Evolutionary conservation across 2,888 invertebrate species (phyloP), one percentile per base, ranked within the genome.

Genomic region (Morinoia aosen): DNA sequence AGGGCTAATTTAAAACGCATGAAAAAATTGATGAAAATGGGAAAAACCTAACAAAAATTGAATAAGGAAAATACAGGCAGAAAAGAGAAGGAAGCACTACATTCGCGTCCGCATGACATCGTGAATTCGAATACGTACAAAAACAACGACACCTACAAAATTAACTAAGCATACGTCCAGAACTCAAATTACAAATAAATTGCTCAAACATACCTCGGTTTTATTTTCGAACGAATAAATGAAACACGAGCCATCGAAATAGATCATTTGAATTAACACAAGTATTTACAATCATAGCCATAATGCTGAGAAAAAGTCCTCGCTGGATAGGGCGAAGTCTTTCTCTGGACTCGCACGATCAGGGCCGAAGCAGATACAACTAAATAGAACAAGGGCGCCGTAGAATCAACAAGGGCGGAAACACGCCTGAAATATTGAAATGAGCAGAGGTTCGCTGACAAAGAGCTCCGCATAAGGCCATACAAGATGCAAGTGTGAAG

Each of bases 361-460:
- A 14, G 25, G 25, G 76, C 76, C 76, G 19, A 8, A 25, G 76
- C 76, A 25, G 76, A 76, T 76, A 76, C 25, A 76, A 76, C 12
- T 76, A 25, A 76, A 25, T 16, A 76, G 76, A 76, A 76, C 76
- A 76, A 76, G 76, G 76, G 76, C 76, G 76, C 76, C 76, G 76
- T 76, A 76, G 76, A 76, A 76, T 76, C 76, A 76, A 76, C 76
- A 76, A 76, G 76, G 76, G 76, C 76, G 76, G 76, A 76, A 76
- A 76, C 76, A 76, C 76, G 76, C 76, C 76, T 76, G 25, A 76
- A 76, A 76, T 76, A 76, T 76, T 76, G 76, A 76, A 76, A 76
- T 76, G 76, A 76, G 33, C 76, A 16, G 76, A 25, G 76, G 76
- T 76, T 76, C 76, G 25, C 25, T 33, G 76, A 76, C 76, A 76